Evolutionary conservation across 2,888 invertebrate species (phyloP), one percentile per base, ranked within the genome.

Genomic region (Netelia inedita): DNA sequence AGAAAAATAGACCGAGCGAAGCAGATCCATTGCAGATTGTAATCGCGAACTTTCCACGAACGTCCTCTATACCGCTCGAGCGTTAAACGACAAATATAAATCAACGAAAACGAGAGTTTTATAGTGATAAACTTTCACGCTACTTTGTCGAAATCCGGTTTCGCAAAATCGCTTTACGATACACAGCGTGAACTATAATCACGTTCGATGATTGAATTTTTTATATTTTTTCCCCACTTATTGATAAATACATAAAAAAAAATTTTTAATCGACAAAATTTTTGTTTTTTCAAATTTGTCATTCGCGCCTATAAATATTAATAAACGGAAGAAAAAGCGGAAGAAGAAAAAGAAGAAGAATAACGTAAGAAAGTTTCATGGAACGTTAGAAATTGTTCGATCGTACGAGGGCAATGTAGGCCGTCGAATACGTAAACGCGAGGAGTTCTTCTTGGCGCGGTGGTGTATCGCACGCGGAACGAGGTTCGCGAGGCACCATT

Each of bases 61-160:
- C n/a, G n/a, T n/a, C 35, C 71, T 43, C n/a, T 50, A 28, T 63
- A 46, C 50, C 63, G 66, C 55, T 53, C 71, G 66, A 61, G 61
- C 73, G 83, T 80, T 80, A 69, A 78, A 66, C 72, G 82, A 76
- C 65, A 76, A 80, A 80, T 84, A 76, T 84, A 84, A 84, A 84
- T 84, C 80, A 72, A 75, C 68, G 72, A 84, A 80, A 76, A 76
- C 55, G 80, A 80, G 80, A 75, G 72, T 84, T 16, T 10, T 41
- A 55, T 19, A 28, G 35, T 66, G 59, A 84, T 80, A 80, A 57
- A 84, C 83, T 84, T 80, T 84, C 83, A 84, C 83, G 69, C 43
- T 8, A 61, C 50, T 74, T 68, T 68, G 19, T 28, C 35, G 10
- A 74, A 41, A 68, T 59, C 55, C 10, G 55, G 28, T 57, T 66